Evolutionary conservation across 2,888 invertebrate species (phyloP), one percentile per base, ranked within the genome.

Genomic region (Leucozona laternaria): DNA sequence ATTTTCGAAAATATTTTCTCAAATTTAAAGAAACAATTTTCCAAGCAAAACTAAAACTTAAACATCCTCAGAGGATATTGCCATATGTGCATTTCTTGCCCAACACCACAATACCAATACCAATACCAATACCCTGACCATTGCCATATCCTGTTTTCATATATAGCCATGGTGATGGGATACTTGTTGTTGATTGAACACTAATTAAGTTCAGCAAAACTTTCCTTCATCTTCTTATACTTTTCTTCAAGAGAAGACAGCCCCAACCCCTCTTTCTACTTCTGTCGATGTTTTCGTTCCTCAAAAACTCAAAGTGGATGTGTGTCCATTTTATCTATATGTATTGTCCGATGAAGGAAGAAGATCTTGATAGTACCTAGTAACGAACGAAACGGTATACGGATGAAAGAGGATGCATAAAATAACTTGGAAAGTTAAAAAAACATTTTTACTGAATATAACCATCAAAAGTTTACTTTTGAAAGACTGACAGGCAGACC

Each of bases 121-220:
- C 75, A 79, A 70, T 71, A 75, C 82, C 81, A 58, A 71, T 58
- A 78, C 64, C 78, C 45, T 34, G 55, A 20, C 60, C 68, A 75
- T 79, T 66, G 55, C 50, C 71, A 58, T 79, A 62, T 82, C 64
- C 75, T 73, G 55, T 70, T 43, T 50, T 58, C 75, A 20, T 53
- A 58, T 71, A 71, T 86, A 78, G 53, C 58, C 82, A 86, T 86
- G 66, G 86, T 86, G 86, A 86, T 82, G 66, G 78, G 82, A 86
- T 86, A 86, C 82, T 91, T 91, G 91, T 91, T 91, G 91, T 91
- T 91, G 91, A 91, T 91, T 91, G 91, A 91, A 91, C 91, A 91
- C 91, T 91, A 91, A 91, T 91, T 91, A 91, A 91, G 91, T 91
- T 91, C 48, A 58, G 78, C 53, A 86, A 86, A 86, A 86, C 78